Conservation (phyloP, 37 sponge, comb jelly and placozoan species). For the Cliona cf. orientalis region DNA sequence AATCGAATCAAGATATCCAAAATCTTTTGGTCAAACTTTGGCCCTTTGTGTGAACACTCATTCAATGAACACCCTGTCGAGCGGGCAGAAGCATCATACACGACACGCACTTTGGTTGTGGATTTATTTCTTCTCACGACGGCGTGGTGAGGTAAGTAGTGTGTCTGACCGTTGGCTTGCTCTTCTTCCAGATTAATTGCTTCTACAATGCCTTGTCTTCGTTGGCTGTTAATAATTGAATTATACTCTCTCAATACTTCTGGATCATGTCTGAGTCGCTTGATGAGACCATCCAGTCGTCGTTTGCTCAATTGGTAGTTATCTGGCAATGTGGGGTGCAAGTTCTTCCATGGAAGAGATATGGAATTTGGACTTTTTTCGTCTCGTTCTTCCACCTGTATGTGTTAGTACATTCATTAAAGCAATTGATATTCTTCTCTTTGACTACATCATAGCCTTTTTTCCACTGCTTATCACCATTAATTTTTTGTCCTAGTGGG, state of each 20-base stretch:
- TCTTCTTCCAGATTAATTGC: not conserved
- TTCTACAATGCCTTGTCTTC: constrained; percentile 23
- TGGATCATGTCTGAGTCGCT: constrained; percentile 14
- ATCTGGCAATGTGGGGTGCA: constrained; percentile 8
- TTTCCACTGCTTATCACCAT: no score
- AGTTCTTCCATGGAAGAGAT: constrained; percentile 44
- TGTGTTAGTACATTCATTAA: no score
- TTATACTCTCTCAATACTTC: constrained; percentile 33
- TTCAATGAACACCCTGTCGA: constrained; percentile 1
- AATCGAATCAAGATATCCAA: constrained; percentile 25
- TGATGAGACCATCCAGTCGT: constrained; percentile 19
- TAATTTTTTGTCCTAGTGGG: no score
- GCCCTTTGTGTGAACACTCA: constrained; percentile 12
- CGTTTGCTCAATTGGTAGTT: constrained; percentile 19
- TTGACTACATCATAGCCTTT: no score
- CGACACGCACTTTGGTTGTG: constrained; percentile 49
- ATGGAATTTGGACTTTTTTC: no score
- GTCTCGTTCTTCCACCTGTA: no score
- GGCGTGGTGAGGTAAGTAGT: constrained; percentile 44
- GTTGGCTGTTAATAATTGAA: constrained; percentile 22
- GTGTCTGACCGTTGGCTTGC: not conserved
- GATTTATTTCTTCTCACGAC: constrained; percentile 3
- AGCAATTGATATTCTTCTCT: no score
- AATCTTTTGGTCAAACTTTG: no score
- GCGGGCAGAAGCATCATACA: constrained; percentile 47